phyloP scores from a whole-genome alignment of 2,797 vertebrate species.

The Aphelocoma californica region DNA sequence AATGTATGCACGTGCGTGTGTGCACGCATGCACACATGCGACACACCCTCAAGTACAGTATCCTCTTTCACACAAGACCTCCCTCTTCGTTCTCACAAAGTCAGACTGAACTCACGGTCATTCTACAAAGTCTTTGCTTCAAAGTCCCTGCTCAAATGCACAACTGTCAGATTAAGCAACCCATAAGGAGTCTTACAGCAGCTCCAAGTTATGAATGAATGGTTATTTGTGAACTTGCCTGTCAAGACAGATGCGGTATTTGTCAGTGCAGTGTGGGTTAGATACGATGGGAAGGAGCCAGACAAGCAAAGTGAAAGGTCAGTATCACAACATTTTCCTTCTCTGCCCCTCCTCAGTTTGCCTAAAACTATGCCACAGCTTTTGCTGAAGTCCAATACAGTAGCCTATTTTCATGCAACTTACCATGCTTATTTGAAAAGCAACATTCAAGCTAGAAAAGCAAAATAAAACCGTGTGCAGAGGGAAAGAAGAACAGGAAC shows the following conservation, averaged over 20 bases:
- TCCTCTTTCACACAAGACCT: slow-evolving; percentile 21
- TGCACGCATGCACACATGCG: neutral
- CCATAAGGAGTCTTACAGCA: slow-evolving; percentile 33
- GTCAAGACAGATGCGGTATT: slow-evolving; percentile 66
- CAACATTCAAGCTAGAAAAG: neutral
- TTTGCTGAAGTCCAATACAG: slow-evolving; percentile 38
- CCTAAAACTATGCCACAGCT: slow-evolving; percentile 32
- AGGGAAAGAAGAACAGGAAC: neutral
- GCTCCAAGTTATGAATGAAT: slow-evolving; percentile 66
- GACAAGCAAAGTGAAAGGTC: slow-evolving; percentile 59
- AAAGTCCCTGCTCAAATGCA: slow-evolving; percentile 9
- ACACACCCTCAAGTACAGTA: neutral
- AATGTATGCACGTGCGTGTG: neutral
- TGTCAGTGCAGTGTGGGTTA: slow-evolving; percentile 57
- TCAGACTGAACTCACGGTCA: neutral
- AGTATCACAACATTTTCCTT: slow-evolving; percentile 53
- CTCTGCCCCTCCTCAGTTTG: neutral
- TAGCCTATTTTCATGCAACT: neutral
- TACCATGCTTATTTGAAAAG: slow-evolving; percentile 1
- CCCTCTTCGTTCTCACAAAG: slow-evolving; percentile 4
- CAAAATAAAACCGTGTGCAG: neutral
- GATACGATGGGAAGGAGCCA: slow-evolving; percentile 62
- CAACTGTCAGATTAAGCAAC: slow-evolving; percentile 52
- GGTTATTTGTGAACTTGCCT: slow-evolving; percentile 52
- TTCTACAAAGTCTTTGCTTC: slow-evolving; percentile 23